Conservation (phyloP, 2,888 invertebrate genomes). For the Fragum fragum region DNA sequence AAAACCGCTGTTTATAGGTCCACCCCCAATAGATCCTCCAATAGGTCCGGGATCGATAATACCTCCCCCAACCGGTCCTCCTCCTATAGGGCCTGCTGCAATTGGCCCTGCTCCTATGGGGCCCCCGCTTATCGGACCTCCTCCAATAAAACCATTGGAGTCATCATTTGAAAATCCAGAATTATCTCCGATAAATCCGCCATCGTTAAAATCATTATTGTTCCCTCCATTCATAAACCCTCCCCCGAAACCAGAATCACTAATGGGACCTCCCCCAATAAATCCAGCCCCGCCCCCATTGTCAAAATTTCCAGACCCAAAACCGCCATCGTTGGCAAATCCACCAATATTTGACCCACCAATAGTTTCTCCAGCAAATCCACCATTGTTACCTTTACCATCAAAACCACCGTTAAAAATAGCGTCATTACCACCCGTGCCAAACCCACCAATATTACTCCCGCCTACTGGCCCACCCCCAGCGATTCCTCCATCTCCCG, state of each 20-base stretch:
- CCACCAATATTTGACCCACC: slow-evolving; percentile 2
- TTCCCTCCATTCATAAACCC: slow-evolving; percentile 4
- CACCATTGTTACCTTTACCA: slow-evolving; percentile 5
- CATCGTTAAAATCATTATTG: background rate
- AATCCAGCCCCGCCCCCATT: slow-evolving; percentile 15
- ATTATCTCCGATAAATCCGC: slow-evolving; percentile 15
- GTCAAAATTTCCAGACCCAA: background rate
- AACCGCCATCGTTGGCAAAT: background rate
- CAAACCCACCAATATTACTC: background rate
- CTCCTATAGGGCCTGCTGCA: background rate
- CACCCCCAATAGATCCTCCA: background rate
- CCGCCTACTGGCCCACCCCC: slow-evolving; percentile 1
- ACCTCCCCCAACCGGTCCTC: background rate
- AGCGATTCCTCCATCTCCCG: background rate
- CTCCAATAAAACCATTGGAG: background rate
- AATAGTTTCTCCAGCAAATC: background rate
- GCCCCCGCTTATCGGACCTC: background rate
- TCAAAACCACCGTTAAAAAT: background rate
- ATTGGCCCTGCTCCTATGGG: background rate
- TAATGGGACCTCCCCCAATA: background rate
- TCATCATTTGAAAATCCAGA: background rate
- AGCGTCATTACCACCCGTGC: background rate
- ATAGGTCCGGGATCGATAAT: background rate
- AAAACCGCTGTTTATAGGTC: background rate
- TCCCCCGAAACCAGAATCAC: background rate